A percentile compares a stretch with the other conserved stretches of the same genome.
Evolutionary conservation across 2,888 invertebrate species (phyloP).

Genomic region (Lottia scabra): DNA sequence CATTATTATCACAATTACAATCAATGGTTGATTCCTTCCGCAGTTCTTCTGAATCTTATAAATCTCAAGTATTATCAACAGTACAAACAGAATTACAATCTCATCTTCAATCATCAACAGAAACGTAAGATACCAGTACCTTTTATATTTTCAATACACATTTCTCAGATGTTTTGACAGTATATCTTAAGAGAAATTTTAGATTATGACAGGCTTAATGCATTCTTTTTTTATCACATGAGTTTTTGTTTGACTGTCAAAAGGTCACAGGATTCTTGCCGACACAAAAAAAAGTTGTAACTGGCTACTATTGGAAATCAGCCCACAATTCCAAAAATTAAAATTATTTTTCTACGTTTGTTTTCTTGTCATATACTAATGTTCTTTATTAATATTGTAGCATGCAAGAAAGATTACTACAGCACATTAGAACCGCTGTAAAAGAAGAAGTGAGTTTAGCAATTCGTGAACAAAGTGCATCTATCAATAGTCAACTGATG

Average conservation of each 20-base stretch:
- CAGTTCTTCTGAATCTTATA: conserved; percentile 46
- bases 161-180: no score
- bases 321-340: no score
- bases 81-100: conserved; percentile 48
- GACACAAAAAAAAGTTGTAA: not conserved
- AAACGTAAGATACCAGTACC: conserved; percentile 33
- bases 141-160: no score
- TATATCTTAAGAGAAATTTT: no score
- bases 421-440: conserved; percentile 56
- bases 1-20: conserved; percentile 55
- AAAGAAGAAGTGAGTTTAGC: conserved; percentile 63
- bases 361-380: not conserved
- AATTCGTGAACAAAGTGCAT: conserved; percentile 74
- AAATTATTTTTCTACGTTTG: not conserved
- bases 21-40: conserved; percentile 53
- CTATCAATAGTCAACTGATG: conserved; percentile 74
- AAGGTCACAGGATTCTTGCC: not conserved
- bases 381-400: conserved; percentile 38
- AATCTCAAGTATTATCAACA: conserved; percentile 44
- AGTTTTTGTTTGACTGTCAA: no score
- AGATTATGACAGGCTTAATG: no score
- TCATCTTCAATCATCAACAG: conserved; percentile 44
- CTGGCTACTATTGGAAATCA: no score
- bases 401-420: conserved; percentile 64
- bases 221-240: no score